Base-by-base conservation (phyloP, 2,797 vertebrate genomes). In the Cossypha dichroa region DNA sequence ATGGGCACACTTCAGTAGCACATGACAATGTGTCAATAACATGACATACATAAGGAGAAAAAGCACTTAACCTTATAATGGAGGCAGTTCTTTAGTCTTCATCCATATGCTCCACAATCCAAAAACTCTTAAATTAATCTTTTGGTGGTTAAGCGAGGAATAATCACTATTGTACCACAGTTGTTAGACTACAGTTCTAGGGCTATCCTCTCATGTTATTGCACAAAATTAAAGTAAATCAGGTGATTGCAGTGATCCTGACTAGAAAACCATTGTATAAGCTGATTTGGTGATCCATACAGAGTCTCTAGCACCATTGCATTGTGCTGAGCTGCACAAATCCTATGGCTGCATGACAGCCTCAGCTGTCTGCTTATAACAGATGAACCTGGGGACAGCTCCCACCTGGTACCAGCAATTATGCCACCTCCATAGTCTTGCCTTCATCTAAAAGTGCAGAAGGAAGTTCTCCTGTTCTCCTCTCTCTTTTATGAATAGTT, bases 191-290 rank as follows among this genome's bases (percentile, higher is more conserved):
- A 46, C 28, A 54, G 43, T 66, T 90, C 8, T 25, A 68, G 41
- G 5, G 5, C 6, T 83, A 18, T 40, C 26, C 4, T 81, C 23
- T 8, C 0, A 0, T 63, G 33, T 13, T 51, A 64, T 3, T 51
- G 63, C 6, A 68, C 12, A 70, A 77, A 70, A 86, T 25, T 31
- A 45, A 91, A 75, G 11, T 60, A 20, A 21, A 34, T 28, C 15
- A 28, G 13, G 4, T 43, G 9, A 31, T 4, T 31, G 22, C 9
- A 64, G 33, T 40, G 20, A 49, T 60, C 49, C 31, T 78, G 54
- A 29, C 10, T 14, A 73, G 33, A 49, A 63, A 29, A 67, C 13
- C 12, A 41, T 22, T 38, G 16, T 41, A 5, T 38, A 31, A 21
- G 8, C 18, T 23, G 45, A 34, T 67, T 54, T 34, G 41, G 29